Evolutionary conservation across 2,797 vertebrate genomes (phyloP).

Genomic region (Tragopan temminckii): DNA sequence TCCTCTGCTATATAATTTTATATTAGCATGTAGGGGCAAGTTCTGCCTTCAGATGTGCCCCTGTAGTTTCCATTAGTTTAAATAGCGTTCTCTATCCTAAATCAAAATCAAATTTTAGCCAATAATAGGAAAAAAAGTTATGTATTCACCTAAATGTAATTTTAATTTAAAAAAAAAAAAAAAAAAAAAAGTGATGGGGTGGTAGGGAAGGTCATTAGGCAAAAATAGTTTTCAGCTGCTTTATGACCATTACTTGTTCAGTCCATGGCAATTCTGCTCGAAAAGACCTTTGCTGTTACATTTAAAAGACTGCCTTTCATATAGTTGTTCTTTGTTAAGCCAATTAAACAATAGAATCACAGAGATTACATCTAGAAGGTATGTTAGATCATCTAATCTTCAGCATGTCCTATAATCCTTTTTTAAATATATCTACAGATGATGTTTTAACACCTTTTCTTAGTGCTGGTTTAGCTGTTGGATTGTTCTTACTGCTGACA

Average conservation of each 20-base stretch:
- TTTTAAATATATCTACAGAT: constrained; percentile 66
- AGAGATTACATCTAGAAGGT: constrained; percentile 42
- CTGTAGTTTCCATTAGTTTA: background rate
- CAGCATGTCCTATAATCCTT: constrained; percentile 56
- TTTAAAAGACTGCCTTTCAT: background rate
- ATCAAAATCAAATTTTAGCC: background rate
- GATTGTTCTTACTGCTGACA: constrained; percentile 60
- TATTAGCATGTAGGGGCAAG: constrained; percentile 24
- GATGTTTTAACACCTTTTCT: constrained; percentile 69
- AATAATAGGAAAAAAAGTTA: no score
- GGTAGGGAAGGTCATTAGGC: background rate
- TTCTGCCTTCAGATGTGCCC: constrained; percentile 16
- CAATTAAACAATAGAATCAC: constrained; percentile 39
- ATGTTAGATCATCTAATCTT: constrained; percentile 65
- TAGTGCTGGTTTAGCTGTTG: constrained; percentile 53
- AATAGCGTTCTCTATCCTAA: background rate
- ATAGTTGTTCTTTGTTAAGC: background rate
- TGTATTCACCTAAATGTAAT: background rate
- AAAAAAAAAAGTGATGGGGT: background rate
- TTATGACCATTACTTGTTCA: background rate
- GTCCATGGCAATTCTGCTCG: background rate
- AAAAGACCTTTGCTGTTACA: background rate
- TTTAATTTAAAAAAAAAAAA: background rate
- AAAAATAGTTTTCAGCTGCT: background rate
- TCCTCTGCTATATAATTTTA: constrained; percentile 59